Evolutionary conservation across 2,888 invertebrate genomes (phyloP), one percentile per base, ranked within the genome.

Genomic region (Labia minor): DNA sequence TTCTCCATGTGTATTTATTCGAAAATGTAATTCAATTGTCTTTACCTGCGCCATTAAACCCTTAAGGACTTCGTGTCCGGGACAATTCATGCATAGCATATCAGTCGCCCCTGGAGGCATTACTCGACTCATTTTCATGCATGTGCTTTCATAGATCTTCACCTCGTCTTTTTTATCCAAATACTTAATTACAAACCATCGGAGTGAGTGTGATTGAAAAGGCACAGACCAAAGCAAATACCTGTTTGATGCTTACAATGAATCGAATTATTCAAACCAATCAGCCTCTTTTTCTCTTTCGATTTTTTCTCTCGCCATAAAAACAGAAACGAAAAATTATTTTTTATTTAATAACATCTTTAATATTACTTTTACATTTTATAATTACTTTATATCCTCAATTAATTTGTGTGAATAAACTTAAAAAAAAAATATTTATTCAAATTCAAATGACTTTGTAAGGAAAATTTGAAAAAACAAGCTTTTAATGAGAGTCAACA

Each of bases 1-100:
- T 49, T 49, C 49, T 49, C 49, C 3, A 49, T 49, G 49, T 49
- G 49, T 49, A 49, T 49, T 49, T 49, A 49, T 49, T 49, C 49
- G n/a, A 49, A 49, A 49, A 49, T 49, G 49, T 49, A 49, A 49
- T 49, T 49, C 49, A 49, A 49, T 49, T 49, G 49, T 49, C n/a
- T 49, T 4, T 49, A 16, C 49, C n/a, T 49, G 49, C 16, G 49
- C 49, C 49, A 49, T 49, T 49, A 49, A 49, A 49, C 49, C 49
- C 49, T 49, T 10, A 16, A 49, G 49, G 49, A 49, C n/a, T 49
- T 49, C 49, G 49, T 49, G 49, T 49, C 49, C 49, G 49, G 14
- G 49, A 49, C 49, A 14, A 49, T 49, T 8, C 8, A 49, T 49
- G 49, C 49, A n/a, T 49, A 49, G 49, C 49, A 49, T 49, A 49